Percentiles rank a stretch among this genome's conserved stretches.
phyloP scores from a whole-genome alignment of 92 coral and sea anemone species.

The Heliopora coerulea region DNA sequence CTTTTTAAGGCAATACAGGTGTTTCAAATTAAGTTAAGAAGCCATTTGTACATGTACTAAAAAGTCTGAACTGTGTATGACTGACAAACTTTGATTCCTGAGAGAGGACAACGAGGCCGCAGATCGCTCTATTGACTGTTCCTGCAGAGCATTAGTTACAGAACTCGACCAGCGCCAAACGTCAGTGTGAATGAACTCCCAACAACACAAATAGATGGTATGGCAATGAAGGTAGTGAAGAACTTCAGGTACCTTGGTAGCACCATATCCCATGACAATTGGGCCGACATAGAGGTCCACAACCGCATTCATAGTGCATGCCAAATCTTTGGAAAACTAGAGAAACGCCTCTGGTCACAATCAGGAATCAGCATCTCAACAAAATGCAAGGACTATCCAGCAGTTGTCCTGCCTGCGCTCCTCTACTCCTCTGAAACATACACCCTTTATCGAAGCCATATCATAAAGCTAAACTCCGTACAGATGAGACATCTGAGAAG shows the following conservation, averaged over 20 bases:
- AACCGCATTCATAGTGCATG: conserved; percentile 32
- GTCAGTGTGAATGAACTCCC: no score
- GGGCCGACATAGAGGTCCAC: conserved; percentile 26
- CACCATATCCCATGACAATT: conserved; percentile 16
- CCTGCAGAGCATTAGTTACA: no score
- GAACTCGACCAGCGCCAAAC: not conserved
- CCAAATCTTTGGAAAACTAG: conserved; percentile 3
- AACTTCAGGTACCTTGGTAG: conserved; percentile 37
- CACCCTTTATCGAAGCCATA: conserved; percentile 31
- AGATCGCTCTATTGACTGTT: no score
- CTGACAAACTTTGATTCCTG: no score
- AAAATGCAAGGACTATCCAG: conserved; percentile 25
- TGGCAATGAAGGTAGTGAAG: conserved; percentile 1
- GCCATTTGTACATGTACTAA: no score
- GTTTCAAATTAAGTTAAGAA: no score
- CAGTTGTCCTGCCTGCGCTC: conserved; percentile 6
- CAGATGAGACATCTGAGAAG: conserved; percentile 23
- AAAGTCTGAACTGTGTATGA: no score
- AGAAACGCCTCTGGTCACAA: conserved; percentile 27
- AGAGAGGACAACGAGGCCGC: no score
- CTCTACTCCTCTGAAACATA: conserved; percentile 15
- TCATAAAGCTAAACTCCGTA: conserved; percentile 1
- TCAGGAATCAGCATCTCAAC: conserved; percentile 7
- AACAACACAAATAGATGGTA: conserved; percentile 13
- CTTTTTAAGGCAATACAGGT: no score